Base-by-base conservation (phyloP, 2,888 invertebrate genomes). In the Orthosia incerta region DNA sequence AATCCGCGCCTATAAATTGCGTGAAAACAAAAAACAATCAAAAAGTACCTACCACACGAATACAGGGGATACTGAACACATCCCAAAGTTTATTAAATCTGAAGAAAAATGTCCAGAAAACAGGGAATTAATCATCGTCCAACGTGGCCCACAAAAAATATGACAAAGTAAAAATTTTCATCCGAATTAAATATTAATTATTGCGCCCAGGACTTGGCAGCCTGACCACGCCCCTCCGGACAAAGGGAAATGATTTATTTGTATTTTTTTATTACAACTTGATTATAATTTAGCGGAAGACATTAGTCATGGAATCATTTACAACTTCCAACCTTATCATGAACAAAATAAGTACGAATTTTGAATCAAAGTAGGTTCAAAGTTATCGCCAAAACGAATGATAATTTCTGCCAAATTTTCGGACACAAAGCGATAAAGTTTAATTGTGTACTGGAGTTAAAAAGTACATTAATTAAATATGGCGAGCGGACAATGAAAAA, bases 101-200 rank as follows among this genome's bases (percentile, higher is more conserved):
- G 61, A 71, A 80, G 81, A 76, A 84, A 85, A 83, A 76, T 76
- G 75, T 57, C 53, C 69, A 70, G 77, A 81, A 75, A 78, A 81
- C 70, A 63, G 72, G 53, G 62, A 80, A 86, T 84, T 86, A 87
- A 86, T 86, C 82, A 86, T 70, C 70, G 74, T 72, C 72, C 76
- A 56, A 66, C 65, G 79, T 71, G 69, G 31, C 60, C 64, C 48
- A 83, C 74, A 79, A 83, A 82, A 86, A 87, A 83, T 64, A 68
- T 71, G 81, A 84, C 85, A 85, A 88, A 89, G 88, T 85, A 77
- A 87, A 86, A 86, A 74, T 76, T 86, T 86, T 86, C 83, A 88
- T 88, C 86, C 86, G 87, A 89, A 89, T 89, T 89, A 86, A 86
- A 86, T 86, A 86, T 86, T 86, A 86, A 87, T 89, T 89, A 90